Evolutionary conservation across 2,797 vertebrate genomes (phyloP).

Genomic region (Propithecus deckenii): DNA sequence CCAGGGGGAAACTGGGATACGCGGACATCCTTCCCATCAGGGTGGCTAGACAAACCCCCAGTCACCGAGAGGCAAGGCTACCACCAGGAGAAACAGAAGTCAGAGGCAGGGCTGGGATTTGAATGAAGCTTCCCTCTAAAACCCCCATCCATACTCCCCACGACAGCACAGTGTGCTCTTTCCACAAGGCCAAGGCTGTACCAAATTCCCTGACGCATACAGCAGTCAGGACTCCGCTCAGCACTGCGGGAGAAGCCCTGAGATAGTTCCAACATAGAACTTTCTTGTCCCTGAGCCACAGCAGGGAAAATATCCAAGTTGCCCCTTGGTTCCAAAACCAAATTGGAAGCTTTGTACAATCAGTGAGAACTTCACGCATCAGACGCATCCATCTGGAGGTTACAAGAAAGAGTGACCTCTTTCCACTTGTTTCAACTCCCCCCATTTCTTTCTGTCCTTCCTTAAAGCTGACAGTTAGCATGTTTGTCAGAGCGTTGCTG

Average conservation of each 20-base stretch:
- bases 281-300: background rate
- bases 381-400: background rate
- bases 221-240: accelerated
- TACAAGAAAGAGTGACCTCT: background rate
- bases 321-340: background rate
- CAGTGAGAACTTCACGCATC: background rate
- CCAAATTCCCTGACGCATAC: background rate
- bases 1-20: background rate
- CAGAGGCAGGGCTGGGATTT: background rate
- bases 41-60: accelerated
- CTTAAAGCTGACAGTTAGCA: background rate
- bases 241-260: accelerated
- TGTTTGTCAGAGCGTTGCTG: background rate
- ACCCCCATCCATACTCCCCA: background rate
- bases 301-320: background rate
- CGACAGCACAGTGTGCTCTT: accelerated
- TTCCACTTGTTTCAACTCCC: background rate
- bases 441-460: background rate
- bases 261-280: background rate
- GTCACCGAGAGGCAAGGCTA: background rate
- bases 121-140: background rate
- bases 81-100: background rate
- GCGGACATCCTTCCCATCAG: no score
- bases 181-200: background rate
- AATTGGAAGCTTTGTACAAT: background rate